A percentile compares a stretch with the other conserved stretches of the same genome.
phyloP scores from a whole-genome alignment of 2,888 invertebrate genomes.

The Dromius quadrimaculatus region DNA sequence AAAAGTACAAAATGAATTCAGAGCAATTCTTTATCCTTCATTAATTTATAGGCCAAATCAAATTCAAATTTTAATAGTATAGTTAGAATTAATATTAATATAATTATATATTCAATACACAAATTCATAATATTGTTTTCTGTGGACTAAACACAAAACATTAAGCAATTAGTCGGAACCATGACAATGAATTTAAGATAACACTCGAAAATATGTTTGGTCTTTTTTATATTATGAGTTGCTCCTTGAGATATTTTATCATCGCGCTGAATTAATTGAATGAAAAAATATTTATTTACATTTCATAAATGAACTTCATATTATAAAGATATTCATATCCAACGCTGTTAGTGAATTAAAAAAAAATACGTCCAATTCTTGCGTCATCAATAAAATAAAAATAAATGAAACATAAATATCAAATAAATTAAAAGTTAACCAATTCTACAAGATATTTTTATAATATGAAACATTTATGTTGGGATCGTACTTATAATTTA shows the following conservation, averaged over 20 bases:
- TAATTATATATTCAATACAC: too few relatives aligned
- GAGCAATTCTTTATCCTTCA: too few relatives aligned
- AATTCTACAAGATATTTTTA: constrained; percentile 18
- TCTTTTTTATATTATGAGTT: constrained; percentile 9
- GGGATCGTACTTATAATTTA: constrained; percentile 22
- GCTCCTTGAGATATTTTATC: constrained; percentile 8
- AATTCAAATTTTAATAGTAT: too few relatives aligned
- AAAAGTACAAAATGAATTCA: too few relatives aligned
- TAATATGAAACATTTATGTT: constrained; percentile 14
- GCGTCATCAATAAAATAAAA: background rate
- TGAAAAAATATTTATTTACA: constrained; percentile 35
- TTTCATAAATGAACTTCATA: constrained; percentile 13
- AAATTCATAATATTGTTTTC: too few relatives aligned
- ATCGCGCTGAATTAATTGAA: constrained; percentile 7
- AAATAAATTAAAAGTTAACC: constrained; percentile 3
- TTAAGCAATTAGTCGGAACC: too few relatives aligned
- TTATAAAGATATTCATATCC: constrained; percentile 20
- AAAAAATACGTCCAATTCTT: background rate
- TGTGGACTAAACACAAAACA: too few relatives aligned
- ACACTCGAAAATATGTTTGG: too few relatives aligned
- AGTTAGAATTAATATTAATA: too few relatives aligned
- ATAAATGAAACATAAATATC: background rate
- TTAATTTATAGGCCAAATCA: too few relatives aligned
- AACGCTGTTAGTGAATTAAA: constrained; percentile 1
- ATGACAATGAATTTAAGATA: too few relatives aligned